A percentile compares a stretch with the other conserved stretches of the same genome.
Conservation (phyloP, 2,797 vertebrate species). For the Darevskia mixta region DNA sequence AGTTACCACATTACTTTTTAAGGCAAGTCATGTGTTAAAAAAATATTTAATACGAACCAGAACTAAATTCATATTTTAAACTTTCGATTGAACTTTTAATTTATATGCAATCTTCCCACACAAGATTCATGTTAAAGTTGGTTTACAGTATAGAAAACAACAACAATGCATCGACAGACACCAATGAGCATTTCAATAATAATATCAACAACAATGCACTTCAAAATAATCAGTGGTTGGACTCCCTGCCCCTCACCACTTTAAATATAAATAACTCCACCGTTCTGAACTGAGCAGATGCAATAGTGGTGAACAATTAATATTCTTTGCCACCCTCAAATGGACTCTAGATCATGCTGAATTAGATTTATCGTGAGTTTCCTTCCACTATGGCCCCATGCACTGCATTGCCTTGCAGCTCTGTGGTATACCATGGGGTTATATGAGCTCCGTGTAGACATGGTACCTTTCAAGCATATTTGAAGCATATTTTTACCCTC, state of each 20-base stretch:
- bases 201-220: background rate
- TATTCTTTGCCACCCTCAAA: background rate
- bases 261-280: background rate
- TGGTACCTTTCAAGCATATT: too few species aligned
- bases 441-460: background rate
- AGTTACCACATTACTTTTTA: background rate
- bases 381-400: too few species aligned
- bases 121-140: background rate
- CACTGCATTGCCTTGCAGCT: background rate
- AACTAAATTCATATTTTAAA: background rate
- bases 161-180: background rate
- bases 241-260: background rate
- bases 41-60: background rate
- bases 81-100: background rate
- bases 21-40: background rate
- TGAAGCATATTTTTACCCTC: too few species aligned
- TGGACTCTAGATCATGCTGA: background rate
- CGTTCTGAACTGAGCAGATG: background rate
- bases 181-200: background rate
- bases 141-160: background rate
- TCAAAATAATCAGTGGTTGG: background rate
- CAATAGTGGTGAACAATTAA: background rate
- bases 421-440: background rate
- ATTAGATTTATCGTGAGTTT: background rate
- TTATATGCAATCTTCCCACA: background rate